Percentiles rank a stretch among this genome's conserved stretches.
These are phyloP conservation scores for Panonychus citri DNA, from an alignment of 1,140 invertebrate genomes.

Conservation along the genomic window DNA sequence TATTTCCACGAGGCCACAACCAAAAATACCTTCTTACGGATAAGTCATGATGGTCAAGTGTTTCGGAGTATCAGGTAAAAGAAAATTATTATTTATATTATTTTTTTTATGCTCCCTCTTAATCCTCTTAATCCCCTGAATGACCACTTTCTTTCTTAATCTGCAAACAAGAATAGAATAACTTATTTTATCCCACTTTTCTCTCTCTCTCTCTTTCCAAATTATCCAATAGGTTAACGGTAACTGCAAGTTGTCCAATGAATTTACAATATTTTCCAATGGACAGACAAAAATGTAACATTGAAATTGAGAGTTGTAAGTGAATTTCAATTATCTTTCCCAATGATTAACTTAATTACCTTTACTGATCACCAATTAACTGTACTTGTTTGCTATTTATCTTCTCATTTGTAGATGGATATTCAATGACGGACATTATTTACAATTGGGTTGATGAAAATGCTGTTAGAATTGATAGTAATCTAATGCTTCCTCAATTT, in stretches of 20 bases:
- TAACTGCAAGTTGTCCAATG: slow-evolving; percentile 23
- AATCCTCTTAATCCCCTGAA: no score
- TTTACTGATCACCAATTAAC: no score
- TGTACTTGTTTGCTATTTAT: no score
- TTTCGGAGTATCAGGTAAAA: slow-evolving; percentile 25
- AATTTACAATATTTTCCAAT: slow-evolving; percentile 24
- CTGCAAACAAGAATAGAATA: no score
- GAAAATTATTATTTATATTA: no score
- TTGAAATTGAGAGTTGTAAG: slow-evolving; percentile 31
- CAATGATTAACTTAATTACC: no score
- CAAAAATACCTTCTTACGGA: slow-evolving; percentile 30
- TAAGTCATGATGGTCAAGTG: slow-evolving; percentile 26
- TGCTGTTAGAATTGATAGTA: slow-evolving; percentile 24
- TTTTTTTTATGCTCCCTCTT: no score
- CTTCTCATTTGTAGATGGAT: slow-evolving; percentile 17
- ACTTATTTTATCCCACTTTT: no score
- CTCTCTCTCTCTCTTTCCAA: no score
- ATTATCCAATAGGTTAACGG: slow-evolving; percentile 22
- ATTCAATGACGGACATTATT: slow-evolving; percentile 57
- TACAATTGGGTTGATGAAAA: slow-evolving; percentile 55
- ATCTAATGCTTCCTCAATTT: slow-evolving; percentile 44
- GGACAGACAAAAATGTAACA: slow-evolving; percentile 25
- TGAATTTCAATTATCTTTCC: no score
- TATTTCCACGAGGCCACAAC: slow-evolving; percentile 31
- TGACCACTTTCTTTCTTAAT: no score